These are phyloP conservation scores for Scomber scombrus DNA, from an alignment of 2,113 vertebrate genomes.

Conservation along the genomic window DNA sequence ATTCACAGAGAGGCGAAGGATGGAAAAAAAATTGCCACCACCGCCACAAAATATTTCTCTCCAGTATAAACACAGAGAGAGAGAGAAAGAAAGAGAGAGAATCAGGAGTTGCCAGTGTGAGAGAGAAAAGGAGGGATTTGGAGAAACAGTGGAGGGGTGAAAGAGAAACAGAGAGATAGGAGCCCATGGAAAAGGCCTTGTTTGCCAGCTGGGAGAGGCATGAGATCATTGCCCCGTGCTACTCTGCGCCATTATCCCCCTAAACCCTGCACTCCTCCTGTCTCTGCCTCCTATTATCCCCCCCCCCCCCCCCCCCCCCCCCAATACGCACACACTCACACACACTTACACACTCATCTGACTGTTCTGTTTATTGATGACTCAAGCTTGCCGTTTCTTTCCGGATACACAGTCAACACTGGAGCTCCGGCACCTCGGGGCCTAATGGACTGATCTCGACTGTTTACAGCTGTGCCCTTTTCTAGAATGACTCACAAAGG, in stretches of 20 bases:
- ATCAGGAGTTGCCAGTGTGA: conserved; percentile 5
- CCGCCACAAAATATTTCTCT: conserved; percentile 31
- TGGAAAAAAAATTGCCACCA: conserved; percentile 35
- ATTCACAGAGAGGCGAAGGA: conserved; percentile 12
- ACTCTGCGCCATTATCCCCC: conserved; percentile 73
- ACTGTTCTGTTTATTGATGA: conserved; percentile 79
- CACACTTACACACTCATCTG: conserved; percentile 69
- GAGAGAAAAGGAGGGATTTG: conserved; percentile 48
- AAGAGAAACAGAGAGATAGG: conserved; percentile 57
- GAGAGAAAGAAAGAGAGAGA: neutral
- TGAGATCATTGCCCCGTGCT: conserved; percentile 77
- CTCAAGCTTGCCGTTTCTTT: conserved; percentile 79
- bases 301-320: conserved; percentile 1
- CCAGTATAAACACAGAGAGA: conserved; percentile 27
- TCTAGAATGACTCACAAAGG: conserved; percentile 80
- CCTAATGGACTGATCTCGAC: conserved; percentile 82
- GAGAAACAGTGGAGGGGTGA: conserved; percentile 40
- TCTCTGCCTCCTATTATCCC: conserved; percentile 65
- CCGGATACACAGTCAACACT: conserved; percentile 78
- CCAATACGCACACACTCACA: conserved; percentile 30
- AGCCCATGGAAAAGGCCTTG: conserved; percentile 74
- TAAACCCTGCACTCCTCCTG: conserved; percentile 62
- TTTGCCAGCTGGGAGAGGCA: conserved; percentile 73
- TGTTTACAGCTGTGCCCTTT: conserved; percentile 80
- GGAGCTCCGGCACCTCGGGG: conserved; percentile 76